phyloP scores from a whole-genome alignment of 2,797 vertebrate genomes.

The Hipposideros larvatus region DNA sequence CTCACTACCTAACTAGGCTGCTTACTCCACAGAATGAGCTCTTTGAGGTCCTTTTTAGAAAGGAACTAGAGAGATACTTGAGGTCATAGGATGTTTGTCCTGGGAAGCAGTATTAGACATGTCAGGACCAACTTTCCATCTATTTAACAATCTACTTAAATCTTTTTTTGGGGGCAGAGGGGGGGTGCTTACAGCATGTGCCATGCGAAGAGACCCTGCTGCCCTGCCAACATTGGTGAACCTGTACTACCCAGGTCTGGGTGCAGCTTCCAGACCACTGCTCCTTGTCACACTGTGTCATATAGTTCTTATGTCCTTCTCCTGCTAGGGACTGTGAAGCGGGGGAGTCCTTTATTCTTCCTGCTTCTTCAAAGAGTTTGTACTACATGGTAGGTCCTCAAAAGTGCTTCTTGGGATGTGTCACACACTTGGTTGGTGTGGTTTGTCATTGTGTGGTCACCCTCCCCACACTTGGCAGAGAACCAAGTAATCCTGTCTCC shows the following conservation, averaged over 20 bases:
- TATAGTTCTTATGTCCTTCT: neutral
- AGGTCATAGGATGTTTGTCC: neutral
- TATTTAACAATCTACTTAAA: neutral
- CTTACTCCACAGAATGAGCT: neutral
- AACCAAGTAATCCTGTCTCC: neutral
- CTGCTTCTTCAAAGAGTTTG: neutral
- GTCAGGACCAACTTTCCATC: neutral
- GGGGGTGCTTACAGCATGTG: neutral
- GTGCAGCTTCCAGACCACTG: neutral
- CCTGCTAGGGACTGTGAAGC: neutral
- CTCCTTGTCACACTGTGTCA: neutral
- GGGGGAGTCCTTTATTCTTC: neutral
- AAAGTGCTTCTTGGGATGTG: neutral
- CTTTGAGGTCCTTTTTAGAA: neutral
- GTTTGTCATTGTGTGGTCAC: neutral
- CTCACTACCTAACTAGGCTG: neutral
- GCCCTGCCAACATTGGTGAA: neutral
- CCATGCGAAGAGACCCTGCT: too few relatives aligned
- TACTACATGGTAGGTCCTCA: neutral
- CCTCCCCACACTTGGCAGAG: neutral
- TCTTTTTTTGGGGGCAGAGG: neutral
- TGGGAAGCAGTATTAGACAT: neutral
- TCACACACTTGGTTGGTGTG: neutral
- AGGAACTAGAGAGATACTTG: constrained; percentile 26
- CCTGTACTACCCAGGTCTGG: neutral